These are phyloP conservation scores for Cyphomyrmex costatus DNA, from an alignment of 1,140 invertebrate genomes.

Conservation along the genomic window DNA sequence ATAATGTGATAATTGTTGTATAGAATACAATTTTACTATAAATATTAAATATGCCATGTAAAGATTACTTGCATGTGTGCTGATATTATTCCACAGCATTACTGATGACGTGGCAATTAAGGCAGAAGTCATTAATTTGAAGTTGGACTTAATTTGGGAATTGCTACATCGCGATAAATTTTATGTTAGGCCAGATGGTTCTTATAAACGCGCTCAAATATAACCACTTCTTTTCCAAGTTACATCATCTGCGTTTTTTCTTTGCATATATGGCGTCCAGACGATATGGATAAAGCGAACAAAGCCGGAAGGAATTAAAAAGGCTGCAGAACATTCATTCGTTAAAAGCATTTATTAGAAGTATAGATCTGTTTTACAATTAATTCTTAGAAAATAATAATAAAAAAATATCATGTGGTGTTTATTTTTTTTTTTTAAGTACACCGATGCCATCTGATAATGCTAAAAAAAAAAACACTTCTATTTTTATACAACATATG, in stretches of 20 bases:
- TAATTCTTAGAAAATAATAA: neutral
- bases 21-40: conserved; percentile 16
- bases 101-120: conserved; percentile 34
- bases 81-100: neutral
- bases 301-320: conserved; percentile 6
- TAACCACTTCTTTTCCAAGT: neutral
- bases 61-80: neutral
- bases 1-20: conserved; percentile 26
- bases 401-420: no score
- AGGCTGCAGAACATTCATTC: neutral
- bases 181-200: conserved; percentile 19
- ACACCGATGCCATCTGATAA: neutral
- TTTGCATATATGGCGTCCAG: conserved; percentile 23
- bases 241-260: conserved; percentile 56
- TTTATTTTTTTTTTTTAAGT: neutral
- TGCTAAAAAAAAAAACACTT: neutral
- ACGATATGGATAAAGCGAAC: conserved; percentile 32
- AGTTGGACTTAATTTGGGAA: conserved; percentile 2
- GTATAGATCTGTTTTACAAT: neutral
- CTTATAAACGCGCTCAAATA: conserved; percentile 1
- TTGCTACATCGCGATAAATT: conserved; percentile 48
- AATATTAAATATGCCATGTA: neutral
- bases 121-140: conserved; percentile 22
- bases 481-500: conserved; percentile 6
- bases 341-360: conserved; percentile 12